Conservation (phyloP, 2,113 vertebrate genomes). For the Alligator sinensis region DNA sequence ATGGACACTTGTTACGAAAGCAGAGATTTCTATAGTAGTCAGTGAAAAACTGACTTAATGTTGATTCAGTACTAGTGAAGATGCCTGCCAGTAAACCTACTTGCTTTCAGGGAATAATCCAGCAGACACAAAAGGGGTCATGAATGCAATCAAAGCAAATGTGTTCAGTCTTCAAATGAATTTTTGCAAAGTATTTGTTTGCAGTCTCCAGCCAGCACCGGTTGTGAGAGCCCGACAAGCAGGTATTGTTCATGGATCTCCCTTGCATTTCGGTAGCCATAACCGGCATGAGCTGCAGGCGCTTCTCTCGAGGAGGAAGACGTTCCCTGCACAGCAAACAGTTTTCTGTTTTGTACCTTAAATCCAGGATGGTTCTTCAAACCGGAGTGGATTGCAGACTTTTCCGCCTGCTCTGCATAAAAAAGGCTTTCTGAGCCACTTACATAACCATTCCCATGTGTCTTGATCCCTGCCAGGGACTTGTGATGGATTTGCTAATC, state of each 20-base stretch:
- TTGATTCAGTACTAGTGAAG: background rate
- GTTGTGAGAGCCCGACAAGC: background rate
- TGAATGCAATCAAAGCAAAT: background rate
- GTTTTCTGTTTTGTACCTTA: background rate
- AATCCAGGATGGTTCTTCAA: background rate
- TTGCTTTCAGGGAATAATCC: background rate
- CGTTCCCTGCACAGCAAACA: no score
- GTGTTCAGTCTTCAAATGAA: background rate
- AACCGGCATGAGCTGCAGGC: background rate
- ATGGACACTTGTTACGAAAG: background rate
- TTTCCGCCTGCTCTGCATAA: background rate
- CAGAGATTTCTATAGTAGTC: background rate
- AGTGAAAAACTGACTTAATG: background rate
- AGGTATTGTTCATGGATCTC: background rate
- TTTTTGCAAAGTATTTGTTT: background rate
- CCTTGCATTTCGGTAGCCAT: background rate
- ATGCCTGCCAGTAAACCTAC: background rate
- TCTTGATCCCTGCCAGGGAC: background rate
- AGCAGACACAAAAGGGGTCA: background rate
- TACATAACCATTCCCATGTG: background rate
- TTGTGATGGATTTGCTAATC: background rate
- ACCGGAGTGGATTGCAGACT: background rate
- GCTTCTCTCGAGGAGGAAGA: background rate
- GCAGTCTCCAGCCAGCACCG: background rate
- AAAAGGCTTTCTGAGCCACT: background rate